phyloP scores from a whole-genome alignment of 2,888 invertebrate genomes.

The Watsonalla cultraria region DNA sequence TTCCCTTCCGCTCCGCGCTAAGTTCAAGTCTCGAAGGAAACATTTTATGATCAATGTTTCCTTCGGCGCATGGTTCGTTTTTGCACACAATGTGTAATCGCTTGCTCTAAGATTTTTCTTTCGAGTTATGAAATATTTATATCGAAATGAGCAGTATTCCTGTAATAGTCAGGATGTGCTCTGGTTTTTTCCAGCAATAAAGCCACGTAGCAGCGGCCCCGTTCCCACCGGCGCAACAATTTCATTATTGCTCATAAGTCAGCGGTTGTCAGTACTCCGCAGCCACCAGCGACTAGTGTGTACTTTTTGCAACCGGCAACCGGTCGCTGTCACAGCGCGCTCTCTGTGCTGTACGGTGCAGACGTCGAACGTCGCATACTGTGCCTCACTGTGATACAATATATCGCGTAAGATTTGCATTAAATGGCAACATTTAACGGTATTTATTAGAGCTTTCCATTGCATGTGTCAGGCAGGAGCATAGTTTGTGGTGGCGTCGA shows the following conservation, averaged over 20 bases:
- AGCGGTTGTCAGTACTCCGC: not conserved
- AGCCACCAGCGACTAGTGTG: too few species aligned
- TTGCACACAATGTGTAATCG: not conserved
- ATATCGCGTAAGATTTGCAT: too few species aligned
- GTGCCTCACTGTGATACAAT: too few species aligned
- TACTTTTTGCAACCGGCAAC: too few species aligned
- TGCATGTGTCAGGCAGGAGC: too few species aligned
- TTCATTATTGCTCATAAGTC: not conserved
- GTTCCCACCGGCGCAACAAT: constrained; percentile 5
- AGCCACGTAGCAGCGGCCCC: not conserved
- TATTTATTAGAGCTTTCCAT: too few species aligned
- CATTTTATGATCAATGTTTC: too few species aligned
- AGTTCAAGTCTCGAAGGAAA: not conserved
- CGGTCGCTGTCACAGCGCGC: too few species aligned
- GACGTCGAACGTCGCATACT: too few species aligned
- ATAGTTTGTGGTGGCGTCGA: too few species aligned
- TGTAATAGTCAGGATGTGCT: constrained; percentile 1
- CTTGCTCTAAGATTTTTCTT: not conserved
- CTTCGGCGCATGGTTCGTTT: not conserved
- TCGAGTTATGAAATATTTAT: constrained; percentile 3
- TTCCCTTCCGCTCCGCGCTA: constrained; percentile 5
- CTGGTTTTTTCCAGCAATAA: constrained; percentile 1
- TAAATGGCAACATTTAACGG: too few species aligned
- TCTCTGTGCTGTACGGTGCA: too few species aligned
- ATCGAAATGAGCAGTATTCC: not conserved